phyloP scores from a whole-genome alignment of 2,888 invertebrate species.

The Trypoxylon attenuatum region DNA sequence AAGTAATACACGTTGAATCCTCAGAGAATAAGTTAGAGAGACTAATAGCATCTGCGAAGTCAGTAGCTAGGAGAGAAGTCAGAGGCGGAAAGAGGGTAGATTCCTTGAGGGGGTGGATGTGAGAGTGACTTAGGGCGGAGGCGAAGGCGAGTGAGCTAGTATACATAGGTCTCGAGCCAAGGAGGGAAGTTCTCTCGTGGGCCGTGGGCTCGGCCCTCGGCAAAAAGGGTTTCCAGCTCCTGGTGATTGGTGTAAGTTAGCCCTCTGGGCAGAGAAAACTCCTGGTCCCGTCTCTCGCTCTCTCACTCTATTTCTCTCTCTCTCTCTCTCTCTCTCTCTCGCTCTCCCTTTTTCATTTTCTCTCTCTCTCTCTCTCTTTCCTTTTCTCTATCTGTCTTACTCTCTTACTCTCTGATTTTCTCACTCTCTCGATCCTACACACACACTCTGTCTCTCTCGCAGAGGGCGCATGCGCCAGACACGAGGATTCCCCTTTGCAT shows the following conservation, averaged over 20 bases:
- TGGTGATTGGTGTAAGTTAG: slow-evolving; percentile 74
- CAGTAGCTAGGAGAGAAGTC: not conserved
- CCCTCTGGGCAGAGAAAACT: slow-evolving; percentile 68
- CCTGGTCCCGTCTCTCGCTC: too few species aligned
- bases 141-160: not conserved
- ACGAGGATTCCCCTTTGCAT: slow-evolving; percentile 68
- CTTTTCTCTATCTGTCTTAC: too few species aligned
- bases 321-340: too few species aligned
- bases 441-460: too few species aligned
- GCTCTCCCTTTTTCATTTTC: too few species aligned
- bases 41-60: not conserved
- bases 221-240: slow-evolving; percentile 69
- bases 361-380: too few species aligned
- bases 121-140: not conserved
- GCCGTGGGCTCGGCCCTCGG: slow-evolving; percentile 45
- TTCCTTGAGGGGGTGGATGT: not conserved
- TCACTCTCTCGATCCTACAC: too few species aligned
- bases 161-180: not conserved
- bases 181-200: not conserved
- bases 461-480: slow-evolving; percentile 65
- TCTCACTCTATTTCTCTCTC: too few species aligned
- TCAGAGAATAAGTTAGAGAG: not conserved
- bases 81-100: not conserved
- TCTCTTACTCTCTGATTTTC: too few species aligned
- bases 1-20: too few species aligned